phyloP scores from a whole-genome alignment of 2,113 vertebrate genomes.

The Felis catus region F.catus_Fca126_mat1.0 CM031426.1:47435501-47436000 shows the following conservation, averaged over 20 bases:
- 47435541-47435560: background rate
- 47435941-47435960: slow-evolving; percentile 39
- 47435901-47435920: background rate
- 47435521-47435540: slow-evolving; percentile 1
- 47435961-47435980: slow-evolving; percentile 11
- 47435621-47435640: too few species aligned
- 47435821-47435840: background rate
- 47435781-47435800: background rate
- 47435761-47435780: background rate
- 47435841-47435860: background rate
- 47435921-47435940: background rate
- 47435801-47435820: slow-evolving; percentile 8
- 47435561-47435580: background rate
- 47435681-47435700: too few species aligned
- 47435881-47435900: background rate
- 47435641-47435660: too few species aligned
- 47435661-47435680: too few species aligned
- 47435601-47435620: too few species aligned
- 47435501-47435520: background rate
- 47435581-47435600: too few species aligned
- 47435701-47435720: too few species aligned
- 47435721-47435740: too few species aligned
- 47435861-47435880: background rate
- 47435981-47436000: background rate
- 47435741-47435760: too few species aligned